Base-by-base conservation (phyloP, 2,113 vertebrate genomes). In the Pogona vitticeps region DNA sequence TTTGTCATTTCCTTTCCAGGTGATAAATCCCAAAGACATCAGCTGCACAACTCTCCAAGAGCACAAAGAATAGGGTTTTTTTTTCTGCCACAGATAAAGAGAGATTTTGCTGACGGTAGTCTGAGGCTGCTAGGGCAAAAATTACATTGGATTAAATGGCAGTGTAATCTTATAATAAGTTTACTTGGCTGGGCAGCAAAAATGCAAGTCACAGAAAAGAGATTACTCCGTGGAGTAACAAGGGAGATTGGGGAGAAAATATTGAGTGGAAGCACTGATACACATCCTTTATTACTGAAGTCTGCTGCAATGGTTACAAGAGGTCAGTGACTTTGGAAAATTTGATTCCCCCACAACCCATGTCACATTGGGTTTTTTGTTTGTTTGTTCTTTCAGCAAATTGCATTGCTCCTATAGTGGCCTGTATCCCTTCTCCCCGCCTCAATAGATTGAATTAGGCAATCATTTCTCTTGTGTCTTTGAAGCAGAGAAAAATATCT, bases 141-240 rank as follows among this genome's bases (percentile, higher is more conserved):
- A 83, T 85, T 92, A 71, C 0, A 1, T 84, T 88, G 72, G 46
- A 68, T 58, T 91, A 93, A 93, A 86, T 56, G 52, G 14, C 52
- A 90, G 6, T 15, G 8, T 67, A 91, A 76, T 31, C 1, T n/a
- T 89, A 40, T 85, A 91, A 82, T 93, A 84, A 33, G 75, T 94
- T 91, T 92, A 73, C 26, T 83, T 91, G 73, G 12, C 83, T 88
- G 84, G 42, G 31, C n/a, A 87, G 63, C 21, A 76, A 85, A 92
- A 91, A 90, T 86, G 20, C 23, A 87, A 46, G 21, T 86, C 91
- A 75, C 0, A 82, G 78, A 93, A 87, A 94, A 82, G 2, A 31
- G 65, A 86, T 93, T 94, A 89, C 14, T 70, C 65, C 13, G 89
- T 87, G 82, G 84, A 78, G 82, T 90, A 88, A 91, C 33, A 28